Evolutionary conservation across 2,888 invertebrate genomes (phyloP).

Genomic region (Pterostichus madidus): DNA sequence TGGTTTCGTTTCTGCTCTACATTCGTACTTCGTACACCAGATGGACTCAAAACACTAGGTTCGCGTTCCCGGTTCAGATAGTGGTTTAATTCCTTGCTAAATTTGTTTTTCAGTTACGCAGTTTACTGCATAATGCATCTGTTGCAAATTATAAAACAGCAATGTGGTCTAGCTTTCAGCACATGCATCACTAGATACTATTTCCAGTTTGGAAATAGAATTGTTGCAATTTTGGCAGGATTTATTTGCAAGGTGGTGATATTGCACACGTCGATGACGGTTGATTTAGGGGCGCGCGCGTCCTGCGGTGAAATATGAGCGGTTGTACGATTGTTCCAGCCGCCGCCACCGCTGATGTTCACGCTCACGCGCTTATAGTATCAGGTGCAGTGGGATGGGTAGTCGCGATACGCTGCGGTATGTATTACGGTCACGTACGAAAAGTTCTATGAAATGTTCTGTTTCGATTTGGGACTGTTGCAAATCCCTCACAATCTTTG

Average conservation of each 20-base stretch:
- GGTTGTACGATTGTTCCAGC: background rate
- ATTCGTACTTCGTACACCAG: background rate
- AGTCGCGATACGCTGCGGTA: constrained; percentile 65
- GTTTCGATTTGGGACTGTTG: constrained; percentile 77
- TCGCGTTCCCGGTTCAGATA: background rate
- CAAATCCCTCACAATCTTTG: constrained; percentile 77
- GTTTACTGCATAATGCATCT: constrained; percentile 19
- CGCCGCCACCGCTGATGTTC: background rate
- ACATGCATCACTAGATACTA: background rate
- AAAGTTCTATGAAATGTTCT: constrained; percentile 77
- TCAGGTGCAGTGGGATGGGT: constrained; percentile 1
- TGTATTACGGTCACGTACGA: constrained; percentile 77
- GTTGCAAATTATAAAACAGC: background rate
- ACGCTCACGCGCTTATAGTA: background rate
- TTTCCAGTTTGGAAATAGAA: constrained; percentile 44
- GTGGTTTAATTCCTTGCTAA: constrained; percentile 34
- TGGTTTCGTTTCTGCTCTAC: background rate
- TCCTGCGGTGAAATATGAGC: constrained; percentile 56
- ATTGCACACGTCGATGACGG: constrained; percentile 35
- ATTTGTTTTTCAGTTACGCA: constrained; percentile 11
- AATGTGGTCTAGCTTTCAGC: background rate
- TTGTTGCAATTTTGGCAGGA: constrained; percentile 54
- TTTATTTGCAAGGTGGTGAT: constrained; percentile 57
- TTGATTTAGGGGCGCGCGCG: constrained; percentile 18
- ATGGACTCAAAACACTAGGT: background rate